A percentile compares a stretch with the other conserved stretches of the same genome.
These are phyloP conservation scores for Chroicocephalus ridibundus DNA, from an alignment of 2,113 vertebrate genomes.

Conservation along the genomic window DNA sequence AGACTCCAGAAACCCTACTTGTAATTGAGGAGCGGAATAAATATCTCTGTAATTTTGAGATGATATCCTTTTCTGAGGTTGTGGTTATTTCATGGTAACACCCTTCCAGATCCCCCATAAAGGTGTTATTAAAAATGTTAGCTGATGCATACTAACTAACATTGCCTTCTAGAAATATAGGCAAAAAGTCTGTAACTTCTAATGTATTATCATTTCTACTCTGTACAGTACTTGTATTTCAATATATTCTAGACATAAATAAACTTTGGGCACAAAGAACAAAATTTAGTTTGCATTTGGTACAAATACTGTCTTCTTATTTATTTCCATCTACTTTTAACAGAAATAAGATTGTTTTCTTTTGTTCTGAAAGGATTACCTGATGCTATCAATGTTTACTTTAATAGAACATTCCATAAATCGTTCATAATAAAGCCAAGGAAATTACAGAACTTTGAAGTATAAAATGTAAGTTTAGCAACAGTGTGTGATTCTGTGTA, in stretches of 20 bases:
- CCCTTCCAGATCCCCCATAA: not conserved
- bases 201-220: not conserved
- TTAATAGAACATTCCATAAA: constrained; percentile 46
- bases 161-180: not conserved
- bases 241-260: not conserved
- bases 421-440: not conserved
- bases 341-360: constrained; percentile 11
- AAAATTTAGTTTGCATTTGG: not conserved
- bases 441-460: constrained; percentile 65
- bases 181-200: not conserved
- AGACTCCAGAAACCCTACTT: not conserved
- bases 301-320: not conserved
- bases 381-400: constrained; percentile 39
- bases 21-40: constrained; percentile 3
- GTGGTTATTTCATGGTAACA: not conserved
- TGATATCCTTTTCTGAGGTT: not conserved
- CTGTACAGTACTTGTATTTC: not conserved
- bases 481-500: not conserved
- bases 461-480: constrained; percentile 34
- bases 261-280: not conserved
- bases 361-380: constrained; percentile 38
- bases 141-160: not conserved
- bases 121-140: not conserved
- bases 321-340: constrained; percentile 4
- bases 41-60: not conserved